Conservation (phyloP, 1,140 invertebrate species). For the Drosophila obscura region DNA sequence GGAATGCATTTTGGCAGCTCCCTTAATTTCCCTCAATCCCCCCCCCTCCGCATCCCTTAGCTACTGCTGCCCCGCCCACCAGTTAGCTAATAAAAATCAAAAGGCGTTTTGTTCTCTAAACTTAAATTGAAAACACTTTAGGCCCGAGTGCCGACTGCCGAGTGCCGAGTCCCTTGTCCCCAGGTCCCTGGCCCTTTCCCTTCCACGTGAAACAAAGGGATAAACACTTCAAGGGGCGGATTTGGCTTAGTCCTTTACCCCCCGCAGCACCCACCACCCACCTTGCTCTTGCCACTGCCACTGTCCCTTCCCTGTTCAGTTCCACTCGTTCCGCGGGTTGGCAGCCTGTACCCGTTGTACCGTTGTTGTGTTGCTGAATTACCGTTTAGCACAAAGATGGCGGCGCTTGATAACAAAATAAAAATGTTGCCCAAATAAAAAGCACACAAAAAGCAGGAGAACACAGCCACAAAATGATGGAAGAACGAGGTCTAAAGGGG, state of each 20-base stretch:
- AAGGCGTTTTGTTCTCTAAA: conserved; percentile 82
- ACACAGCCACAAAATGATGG: conserved; percentile 11
- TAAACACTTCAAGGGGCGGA: conserved; percentile 80
- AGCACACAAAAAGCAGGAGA: background rate
- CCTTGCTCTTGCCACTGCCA: background rate
- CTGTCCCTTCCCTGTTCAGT: background rate
- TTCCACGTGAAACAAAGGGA: conserved; percentile 51
- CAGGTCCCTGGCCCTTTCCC: conserved; percentile 20
- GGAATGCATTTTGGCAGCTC: conserved; percentile 56
- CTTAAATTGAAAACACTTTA: conserved; percentile 81
- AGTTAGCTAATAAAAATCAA: conserved; percentile 76
- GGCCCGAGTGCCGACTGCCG: conserved; percentile 10
- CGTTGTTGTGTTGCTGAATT: conserved; percentile 37
- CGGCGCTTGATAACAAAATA: conserved; percentile 65
- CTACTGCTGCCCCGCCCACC: background rate
- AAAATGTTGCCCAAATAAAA: conserved; percentile 50
- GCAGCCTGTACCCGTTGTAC: conserved; percentile 5
- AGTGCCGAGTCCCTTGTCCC: no score
- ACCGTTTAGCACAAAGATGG: conserved; percentile 78
- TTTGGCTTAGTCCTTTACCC: conserved; percentile 64
- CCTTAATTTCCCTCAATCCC: conserved; percentile 12
- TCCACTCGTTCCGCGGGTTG: conserved; percentile 3
- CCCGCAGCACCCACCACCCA: background rate
- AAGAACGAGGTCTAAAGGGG: background rate
- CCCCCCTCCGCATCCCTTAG: no score